A percentile compares a stretch with the other conserved stretches of the same genome.
Evolutionary conservation across 1,140 invertebrate genomes (phyloP).

Genomic region (Drosophila miranda): DNA sequence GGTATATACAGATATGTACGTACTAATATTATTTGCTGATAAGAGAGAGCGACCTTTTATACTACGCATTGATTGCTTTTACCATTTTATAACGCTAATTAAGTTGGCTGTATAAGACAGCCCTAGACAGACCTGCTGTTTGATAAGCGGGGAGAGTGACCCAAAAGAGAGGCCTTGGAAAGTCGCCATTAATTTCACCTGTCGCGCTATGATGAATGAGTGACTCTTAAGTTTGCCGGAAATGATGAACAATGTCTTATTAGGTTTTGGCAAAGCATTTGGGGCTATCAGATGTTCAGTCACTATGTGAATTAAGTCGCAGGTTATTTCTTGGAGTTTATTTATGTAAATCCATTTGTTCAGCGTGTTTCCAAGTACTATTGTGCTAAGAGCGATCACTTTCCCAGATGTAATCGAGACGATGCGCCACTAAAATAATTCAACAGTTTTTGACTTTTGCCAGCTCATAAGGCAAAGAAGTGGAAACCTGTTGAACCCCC

Average conservation of each 20-base stretch:
- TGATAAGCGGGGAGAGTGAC: slow-evolving; percentile 8
- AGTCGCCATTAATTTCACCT: slow-evolving; percentile 30
- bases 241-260: neutral
- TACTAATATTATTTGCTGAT: slow-evolving; percentile 29
- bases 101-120: slow-evolving; percentile 30
- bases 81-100: slow-evolving; percentile 53
- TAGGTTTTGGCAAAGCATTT: neutral
- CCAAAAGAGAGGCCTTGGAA: neutral
- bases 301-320: too few species aligned
- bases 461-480: slow-evolving; percentile 6
- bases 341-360: too few species aligned
- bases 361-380: neutral
- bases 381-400: slow-evolving; percentile 1
- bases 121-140: slow-evolving; percentile 13
- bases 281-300: too few species aligned
- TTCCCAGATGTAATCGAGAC: slow-evolving; percentile 32
- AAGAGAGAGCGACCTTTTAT: slow-evolving; percentile 45
- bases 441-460: slow-evolving; percentile 33
- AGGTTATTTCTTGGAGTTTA: too few species aligned
- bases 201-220: slow-evolving; percentile 23
- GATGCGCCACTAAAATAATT: slow-evolving; percentile 53
- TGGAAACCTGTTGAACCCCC: neutral
- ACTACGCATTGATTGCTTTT: slow-evolving; percentile 44
- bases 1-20: too few species aligned
- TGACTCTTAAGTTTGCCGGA: slow-evolving; percentile 3